A percentile compares a stretch with the other conserved stretches of the same genome.
phyloP scores from a whole-genome alignment of 2,888 invertebrate genomes.

The Eupithecia centaureata region DNA sequence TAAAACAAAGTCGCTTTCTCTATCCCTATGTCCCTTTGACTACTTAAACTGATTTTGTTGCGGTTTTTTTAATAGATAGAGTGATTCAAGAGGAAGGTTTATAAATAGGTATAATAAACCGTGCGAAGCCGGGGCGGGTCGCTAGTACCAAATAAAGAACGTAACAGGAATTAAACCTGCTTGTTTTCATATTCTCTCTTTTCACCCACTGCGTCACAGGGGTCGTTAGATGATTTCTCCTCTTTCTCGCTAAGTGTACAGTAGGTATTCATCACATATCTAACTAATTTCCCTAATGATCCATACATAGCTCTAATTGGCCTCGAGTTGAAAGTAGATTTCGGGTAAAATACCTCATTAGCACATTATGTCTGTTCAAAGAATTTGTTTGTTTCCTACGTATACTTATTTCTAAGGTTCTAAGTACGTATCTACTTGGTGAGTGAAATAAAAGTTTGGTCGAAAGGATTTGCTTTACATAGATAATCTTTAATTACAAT shows the following conservation, averaged over 20 bases:
- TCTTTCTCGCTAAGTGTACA: not conserved
- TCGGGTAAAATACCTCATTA: constrained; percentile 11
- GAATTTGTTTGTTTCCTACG: not conserved
- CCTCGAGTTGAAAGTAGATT: constrained; percentile 43
- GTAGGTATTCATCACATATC: not conserved
- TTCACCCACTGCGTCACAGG: not conserved
- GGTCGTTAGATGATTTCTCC: not conserved
- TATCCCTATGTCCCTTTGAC: too few relatives aligned
- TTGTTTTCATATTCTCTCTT: not conserved
- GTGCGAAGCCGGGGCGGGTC: too few relatives aligned
- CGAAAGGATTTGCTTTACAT: not conserved
- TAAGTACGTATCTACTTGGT: not conserved
- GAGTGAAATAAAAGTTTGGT: not conserved
- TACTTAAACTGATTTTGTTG: too few relatives aligned
- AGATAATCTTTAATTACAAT: too few relatives aligned
- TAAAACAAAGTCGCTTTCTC: too few relatives aligned
- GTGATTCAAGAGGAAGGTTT: too few relatives aligned
- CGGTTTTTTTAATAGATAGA: too few relatives aligned
- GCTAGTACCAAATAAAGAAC: too few relatives aligned
- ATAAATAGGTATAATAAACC: too few relatives aligned
- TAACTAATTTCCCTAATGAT: constrained; percentile 21
- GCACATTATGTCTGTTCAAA: constrained; percentile 7
- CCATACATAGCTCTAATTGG: constrained; percentile 50
- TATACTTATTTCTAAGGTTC: not conserved
- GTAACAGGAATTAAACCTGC: not conserved